Conservation (phyloP, 2,113 vertebrate genomes). For the Neodon shergylaensis region DNA sequence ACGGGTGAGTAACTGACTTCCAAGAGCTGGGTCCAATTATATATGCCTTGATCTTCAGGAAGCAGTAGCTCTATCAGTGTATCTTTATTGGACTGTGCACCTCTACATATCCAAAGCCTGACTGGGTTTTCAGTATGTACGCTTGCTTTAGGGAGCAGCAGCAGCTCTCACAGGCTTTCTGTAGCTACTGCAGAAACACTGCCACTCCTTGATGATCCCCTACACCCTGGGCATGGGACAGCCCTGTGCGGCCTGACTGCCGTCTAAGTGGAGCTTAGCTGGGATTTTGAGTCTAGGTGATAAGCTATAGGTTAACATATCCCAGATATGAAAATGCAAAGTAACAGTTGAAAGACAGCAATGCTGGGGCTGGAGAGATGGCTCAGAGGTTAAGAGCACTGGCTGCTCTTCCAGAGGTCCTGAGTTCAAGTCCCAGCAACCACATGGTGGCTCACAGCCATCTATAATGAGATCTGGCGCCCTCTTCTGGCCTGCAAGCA, state of each 20-base stretch:
- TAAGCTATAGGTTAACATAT: not conserved
- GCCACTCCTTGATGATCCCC: not conserved
- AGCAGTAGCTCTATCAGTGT: not conserved
- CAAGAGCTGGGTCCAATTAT: not conserved
- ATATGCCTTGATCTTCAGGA: slow-evolving; percentile 8
- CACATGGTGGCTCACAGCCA: no score
- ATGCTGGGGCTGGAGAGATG: no score
- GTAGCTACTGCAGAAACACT: not conserved
- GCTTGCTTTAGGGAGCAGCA: not conserved
- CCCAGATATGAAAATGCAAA: not conserved
- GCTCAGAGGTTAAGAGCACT: no score
- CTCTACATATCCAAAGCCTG: not conserved
- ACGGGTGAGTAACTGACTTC: not conserved
- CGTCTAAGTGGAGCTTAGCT: not conserved
- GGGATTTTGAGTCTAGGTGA: not conserved
- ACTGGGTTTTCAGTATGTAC: not conserved
- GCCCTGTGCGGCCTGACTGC: not conserved
- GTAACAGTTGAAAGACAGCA: not conserved
- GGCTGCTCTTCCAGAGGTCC: no score
- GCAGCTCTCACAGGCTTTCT: not conserved
- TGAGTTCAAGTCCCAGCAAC: no score
- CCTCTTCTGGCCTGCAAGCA: no score
- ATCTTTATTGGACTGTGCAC: not conserved
- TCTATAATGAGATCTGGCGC: no score
- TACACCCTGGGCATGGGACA: rapidly evolving